These are phyloP conservation scores for Aleiodes sp. DNA, from an alignment of 1,140 invertebrate genomes.

Conservation along the genomic window DNA sequence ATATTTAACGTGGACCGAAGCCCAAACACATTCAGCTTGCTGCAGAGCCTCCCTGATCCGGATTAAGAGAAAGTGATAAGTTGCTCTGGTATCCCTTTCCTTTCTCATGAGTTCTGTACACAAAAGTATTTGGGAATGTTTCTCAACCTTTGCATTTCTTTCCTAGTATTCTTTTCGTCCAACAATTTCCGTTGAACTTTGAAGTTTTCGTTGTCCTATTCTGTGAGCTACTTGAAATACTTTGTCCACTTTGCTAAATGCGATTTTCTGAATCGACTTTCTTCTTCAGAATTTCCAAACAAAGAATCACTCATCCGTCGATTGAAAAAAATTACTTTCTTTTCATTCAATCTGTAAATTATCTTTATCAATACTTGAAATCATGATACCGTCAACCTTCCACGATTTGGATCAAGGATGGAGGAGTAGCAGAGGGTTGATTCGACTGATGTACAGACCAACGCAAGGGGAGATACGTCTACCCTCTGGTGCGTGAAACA, in stretches of 20 bases:
- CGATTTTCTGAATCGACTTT: too few species aligned
- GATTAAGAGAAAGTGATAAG: slow-evolving; percentile 57
- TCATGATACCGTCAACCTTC: background rate
- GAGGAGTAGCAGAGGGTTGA: background rate
- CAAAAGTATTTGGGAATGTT: background rate
- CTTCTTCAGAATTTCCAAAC: too few species aligned
- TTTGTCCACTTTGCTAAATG: too few species aligned
- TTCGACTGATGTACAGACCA: slow-evolving; percentile 37
- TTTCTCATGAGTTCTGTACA: background rate
- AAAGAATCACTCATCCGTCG: too few species aligned
- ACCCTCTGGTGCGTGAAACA: slow-evolving; percentile 39
- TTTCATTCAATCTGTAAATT: too few species aligned
- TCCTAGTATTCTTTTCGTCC: too few species aligned
- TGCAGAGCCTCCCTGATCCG: slow-evolving; percentile 48
- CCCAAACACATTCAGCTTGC: slow-evolving; percentile 42
- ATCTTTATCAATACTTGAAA: too few species aligned
- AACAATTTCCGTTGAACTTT: too few species aligned
- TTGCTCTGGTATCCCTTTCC: slow-evolving; percentile 35
- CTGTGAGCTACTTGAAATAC: too few species aligned
- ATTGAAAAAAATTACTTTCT: too few species aligned
- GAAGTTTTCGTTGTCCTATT: slow-evolving; percentile 20
- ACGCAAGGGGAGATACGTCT: slow-evolving; percentile 28
- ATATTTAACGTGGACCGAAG: slow-evolving; percentile 51
- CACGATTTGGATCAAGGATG: background rate
- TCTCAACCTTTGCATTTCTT: slow-evolving; percentile 35